Conservation (phyloP, 2,113 vertebrate species). For the Xyrauchen texanus region DNA sequence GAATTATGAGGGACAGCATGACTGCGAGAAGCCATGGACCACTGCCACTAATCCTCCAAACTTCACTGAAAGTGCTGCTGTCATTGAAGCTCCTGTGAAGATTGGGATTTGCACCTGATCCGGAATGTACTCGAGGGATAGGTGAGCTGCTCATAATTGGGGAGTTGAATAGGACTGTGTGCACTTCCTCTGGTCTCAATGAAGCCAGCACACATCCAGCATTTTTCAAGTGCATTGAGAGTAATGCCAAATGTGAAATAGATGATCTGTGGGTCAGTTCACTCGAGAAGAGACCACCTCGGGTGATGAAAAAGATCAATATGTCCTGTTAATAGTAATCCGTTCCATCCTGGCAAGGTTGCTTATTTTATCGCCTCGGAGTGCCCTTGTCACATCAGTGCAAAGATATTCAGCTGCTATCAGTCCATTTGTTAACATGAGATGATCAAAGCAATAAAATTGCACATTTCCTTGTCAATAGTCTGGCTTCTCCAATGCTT, state of each 20-base stretch:
- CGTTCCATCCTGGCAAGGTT: conserved; percentile 52
- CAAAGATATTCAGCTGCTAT: not conserved
- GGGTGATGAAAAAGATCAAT: conserved; percentile 24
- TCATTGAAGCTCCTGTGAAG: conserved; percentile 53
- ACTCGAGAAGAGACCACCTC: not conserved
- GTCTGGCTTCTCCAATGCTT: conserved; percentile 61
- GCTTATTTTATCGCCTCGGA: conserved; percentile 19
- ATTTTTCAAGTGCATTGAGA: no score
- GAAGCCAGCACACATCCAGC: conserved; percentile 11
- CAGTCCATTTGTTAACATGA: conserved; percentile 18
- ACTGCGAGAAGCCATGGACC: conserved; percentile 81
- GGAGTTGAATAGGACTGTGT: not conserved
- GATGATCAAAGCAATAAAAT: conserved; percentile 30
- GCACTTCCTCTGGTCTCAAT: no score
- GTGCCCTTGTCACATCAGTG: not conserved
- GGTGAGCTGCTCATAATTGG: conserved; percentile 63
- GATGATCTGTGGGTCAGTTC: not conserved
- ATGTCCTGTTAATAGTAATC: conserved; percentile 20
- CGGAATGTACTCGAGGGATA: conserved; percentile 51
- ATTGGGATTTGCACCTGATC: conserved; percentile 39
- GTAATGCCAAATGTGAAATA: no score
- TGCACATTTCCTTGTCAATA: conserved; percentile 33
- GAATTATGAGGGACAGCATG: conserved; percentile 86
- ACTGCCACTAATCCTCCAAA: conserved; percentile 75
- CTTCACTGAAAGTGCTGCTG: conserved; percentile 52